A percentile compares a stretch with the other conserved stretches of the same genome.
Conservation (phyloP, 2,888 invertebrate species). For the Timandra comae region DNA sequence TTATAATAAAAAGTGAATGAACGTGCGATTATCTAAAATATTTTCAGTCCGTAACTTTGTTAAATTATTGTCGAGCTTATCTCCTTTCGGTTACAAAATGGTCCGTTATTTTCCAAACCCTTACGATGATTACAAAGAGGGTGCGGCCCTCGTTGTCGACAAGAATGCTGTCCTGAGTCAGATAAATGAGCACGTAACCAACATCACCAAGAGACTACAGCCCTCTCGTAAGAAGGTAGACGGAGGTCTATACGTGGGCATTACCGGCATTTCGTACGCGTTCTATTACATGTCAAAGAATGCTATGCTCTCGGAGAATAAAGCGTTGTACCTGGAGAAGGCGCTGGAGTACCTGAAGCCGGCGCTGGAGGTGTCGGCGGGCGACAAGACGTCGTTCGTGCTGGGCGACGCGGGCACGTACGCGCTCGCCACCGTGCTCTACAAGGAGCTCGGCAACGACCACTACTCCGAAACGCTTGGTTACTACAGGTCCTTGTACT, state of each 20-base stretch:
- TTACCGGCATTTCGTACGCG: constrained; percentile 85
- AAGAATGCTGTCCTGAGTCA: constrained; percentile 37
- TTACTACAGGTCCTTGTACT: constrained; percentile 54
- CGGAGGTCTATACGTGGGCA: constrained; percentile 81
- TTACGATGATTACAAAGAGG: constrained; percentile 44
- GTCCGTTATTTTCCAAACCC: constrained; percentile 62
- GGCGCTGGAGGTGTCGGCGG: constrained; percentile 73
- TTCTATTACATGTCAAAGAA: constrained; percentile 81
- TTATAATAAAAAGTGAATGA: constrained; percentile 29
- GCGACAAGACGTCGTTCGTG: constrained; percentile 83
- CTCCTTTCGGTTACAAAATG: constrained; percentile 41
- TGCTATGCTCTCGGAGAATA: constrained; percentile 58
- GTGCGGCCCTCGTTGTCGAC: constrained; percentile 24
- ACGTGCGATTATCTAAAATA: constrained; percentile 21
- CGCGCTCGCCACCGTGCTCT: constrained; percentile 82
- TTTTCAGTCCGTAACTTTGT: constrained; percentile 23
- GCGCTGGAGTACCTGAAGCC: constrained; percentile 79
- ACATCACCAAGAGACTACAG: constrained; percentile 48
- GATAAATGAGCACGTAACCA: constrained; percentile 47
- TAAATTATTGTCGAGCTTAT: constrained; percentile 26
- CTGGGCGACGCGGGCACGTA: constrained; percentile 88
- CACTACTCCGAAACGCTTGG: constrained; percentile 44
- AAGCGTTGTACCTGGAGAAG: constrained; percentile 70
- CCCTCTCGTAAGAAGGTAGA: constrained; percentile 65
- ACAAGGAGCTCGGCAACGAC: constrained; percentile 67